Conservation (phyloP, 2,888 invertebrate genomes). For the Athetis lepigone region DNA sequence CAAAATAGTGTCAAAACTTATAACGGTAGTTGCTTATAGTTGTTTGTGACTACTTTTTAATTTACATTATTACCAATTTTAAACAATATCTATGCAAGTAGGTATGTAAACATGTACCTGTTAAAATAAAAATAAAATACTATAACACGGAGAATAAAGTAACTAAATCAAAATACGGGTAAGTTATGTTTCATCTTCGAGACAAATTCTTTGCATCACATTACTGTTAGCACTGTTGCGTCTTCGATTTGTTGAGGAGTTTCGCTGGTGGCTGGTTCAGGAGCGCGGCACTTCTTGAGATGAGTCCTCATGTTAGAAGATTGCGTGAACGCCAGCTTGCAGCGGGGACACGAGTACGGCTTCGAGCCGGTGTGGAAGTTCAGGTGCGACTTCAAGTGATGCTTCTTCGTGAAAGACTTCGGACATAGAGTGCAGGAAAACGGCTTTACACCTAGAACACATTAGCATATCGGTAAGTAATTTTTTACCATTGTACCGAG, state of each 20-base stretch:
- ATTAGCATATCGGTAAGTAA: background rate
- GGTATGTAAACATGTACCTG: no score
- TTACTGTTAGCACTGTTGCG: background rate
- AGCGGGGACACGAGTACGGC: conserved; percentile 92
- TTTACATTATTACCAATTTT: no score
- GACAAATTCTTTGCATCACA: background rate
- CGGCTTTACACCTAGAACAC: conserved; percentile 93
- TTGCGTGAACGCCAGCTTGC: conserved; percentile 95
- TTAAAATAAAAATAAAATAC: no score
- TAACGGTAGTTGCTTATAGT: no score
- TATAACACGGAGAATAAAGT: background rate
- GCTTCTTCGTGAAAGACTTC: conserved; percentile 96
- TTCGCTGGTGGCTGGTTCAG: conserved; percentile 52
- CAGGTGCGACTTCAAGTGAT: conserved; percentile 95
- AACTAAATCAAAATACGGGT: conserved; percentile 30
- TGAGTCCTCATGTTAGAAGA: conserved; percentile 97
- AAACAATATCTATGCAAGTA: no score
- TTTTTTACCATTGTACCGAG: background rate
- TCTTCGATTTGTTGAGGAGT: conserved; percentile 10
- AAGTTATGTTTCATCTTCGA: conserved; percentile 10
- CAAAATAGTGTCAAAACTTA: no score
- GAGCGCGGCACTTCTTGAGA: conserved; percentile 93
- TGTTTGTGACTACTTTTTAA: no score
- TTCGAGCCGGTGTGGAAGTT: conserved; percentile 96
- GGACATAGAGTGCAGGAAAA: conserved; percentile 92